phyloP scores from a whole-genome alignment of 2,888 invertebrate genomes.

The Mythimna pallens region DNA sequence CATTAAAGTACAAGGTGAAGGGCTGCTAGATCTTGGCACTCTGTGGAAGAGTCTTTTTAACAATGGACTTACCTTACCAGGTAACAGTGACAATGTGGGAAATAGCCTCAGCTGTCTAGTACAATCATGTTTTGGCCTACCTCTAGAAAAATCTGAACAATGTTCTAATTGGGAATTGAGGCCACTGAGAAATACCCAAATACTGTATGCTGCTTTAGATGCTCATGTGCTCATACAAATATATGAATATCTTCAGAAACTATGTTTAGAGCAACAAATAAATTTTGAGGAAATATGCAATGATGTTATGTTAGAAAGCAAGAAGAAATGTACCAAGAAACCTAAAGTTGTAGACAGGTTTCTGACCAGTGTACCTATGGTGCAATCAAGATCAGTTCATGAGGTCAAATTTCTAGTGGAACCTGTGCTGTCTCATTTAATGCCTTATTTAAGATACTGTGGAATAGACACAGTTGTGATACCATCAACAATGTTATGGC shows the following conservation, averaged over 20 bases:
- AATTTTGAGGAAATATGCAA: slow-evolving; percentile 92
- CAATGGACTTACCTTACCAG: slow-evolving; percentile 79
- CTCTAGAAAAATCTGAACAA: slow-evolving; percentile 96
- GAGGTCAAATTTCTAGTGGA: slow-evolving; percentile 82
- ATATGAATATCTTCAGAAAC: slow-evolving; percentile 92
- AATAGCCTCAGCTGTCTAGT: slow-evolving; percentile 94
- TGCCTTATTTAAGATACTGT: slow-evolving; percentile 83
- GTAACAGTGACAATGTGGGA: slow-evolving; percentile 87
- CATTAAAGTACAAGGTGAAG: slow-evolving; percentile 87
- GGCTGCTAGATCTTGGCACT: slow-evolving; percentile 83
- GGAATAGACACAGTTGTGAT: slow-evolving; percentile 92
- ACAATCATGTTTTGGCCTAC: slow-evolving; percentile 93
- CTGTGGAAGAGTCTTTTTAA: slow-evolving; percentile 84
- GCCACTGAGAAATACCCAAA: slow-evolving; percentile 94
- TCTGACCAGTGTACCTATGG: slow-evolving; percentile 64
- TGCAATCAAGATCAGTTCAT: slow-evolving; percentile 69
- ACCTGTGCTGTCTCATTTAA: slow-evolving; percentile 75
- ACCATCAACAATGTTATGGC: slow-evolving; percentile 89
- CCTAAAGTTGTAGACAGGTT: slow-evolving; percentile 76
- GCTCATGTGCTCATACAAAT: slow-evolving; percentile 96
- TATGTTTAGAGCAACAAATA: slow-evolving; percentile 86
- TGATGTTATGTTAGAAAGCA: slow-evolving; percentile 90
- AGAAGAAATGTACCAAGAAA: slow-evolving; percentile 86
- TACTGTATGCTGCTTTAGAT: slow-evolving; percentile 96
- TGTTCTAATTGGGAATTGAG: slow-evolving; percentile 97